A percentile compares a stretch with the other conserved stretches of the same genome.
Evolutionary conservation across 2,113 vertebrate species (phyloP).

Genomic region (Phyllostomus discolor): DNA sequence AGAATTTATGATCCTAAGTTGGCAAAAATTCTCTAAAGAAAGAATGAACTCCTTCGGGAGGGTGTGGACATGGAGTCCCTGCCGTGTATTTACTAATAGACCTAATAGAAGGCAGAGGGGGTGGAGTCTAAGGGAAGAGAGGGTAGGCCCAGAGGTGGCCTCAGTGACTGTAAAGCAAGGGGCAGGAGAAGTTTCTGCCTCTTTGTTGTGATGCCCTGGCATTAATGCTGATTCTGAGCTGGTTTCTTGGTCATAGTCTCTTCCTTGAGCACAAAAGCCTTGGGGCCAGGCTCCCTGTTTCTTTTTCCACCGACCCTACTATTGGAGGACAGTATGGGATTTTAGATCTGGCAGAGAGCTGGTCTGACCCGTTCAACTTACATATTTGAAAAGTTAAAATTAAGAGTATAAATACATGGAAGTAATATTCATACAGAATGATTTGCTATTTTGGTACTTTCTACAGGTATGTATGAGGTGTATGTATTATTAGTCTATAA

Average conservation of each 20-base stretch:
- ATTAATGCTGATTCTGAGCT: neutral
- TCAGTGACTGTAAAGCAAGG: neutral
- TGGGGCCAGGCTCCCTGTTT: neutral
- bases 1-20: neutral
- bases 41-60: neutral
- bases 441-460: constrained; percentile 1
- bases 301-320: neutral
- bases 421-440: neutral
- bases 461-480: neutral
- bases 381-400: neutral
- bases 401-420: neutral
- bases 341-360: neutral
- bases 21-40: neutral
- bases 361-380: neutral
- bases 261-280: neutral
- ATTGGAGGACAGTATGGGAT: neutral
- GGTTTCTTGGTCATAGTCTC: neutral
- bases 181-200: neutral
- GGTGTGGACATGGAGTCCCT: neutral
- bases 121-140: neutral
- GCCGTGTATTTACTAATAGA: neutral
- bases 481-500: neutral
- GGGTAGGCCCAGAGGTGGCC: neutral
- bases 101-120: no score
- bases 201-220: neutral